Percentiles rank a stretch among this genome's conserved stretches.
Evolutionary conservation across 1,140 invertebrate species (phyloP).

Genomic region (Micrasema minimum): DNA sequence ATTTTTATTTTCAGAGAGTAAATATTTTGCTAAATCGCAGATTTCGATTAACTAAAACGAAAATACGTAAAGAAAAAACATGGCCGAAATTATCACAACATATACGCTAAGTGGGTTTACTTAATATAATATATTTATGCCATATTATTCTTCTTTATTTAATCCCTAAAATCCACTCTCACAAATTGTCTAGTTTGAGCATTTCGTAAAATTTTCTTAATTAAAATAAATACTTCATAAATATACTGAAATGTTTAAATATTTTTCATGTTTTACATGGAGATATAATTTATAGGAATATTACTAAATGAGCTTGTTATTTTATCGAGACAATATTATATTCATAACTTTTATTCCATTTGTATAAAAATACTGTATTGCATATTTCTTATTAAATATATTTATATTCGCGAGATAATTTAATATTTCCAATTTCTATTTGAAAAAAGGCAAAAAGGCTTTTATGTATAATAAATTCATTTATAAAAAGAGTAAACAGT

Average conservation of each 20-base stretch:
- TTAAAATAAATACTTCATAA: conserved; percentile 23
- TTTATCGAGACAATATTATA: background rate
- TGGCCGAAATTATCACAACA: conserved; percentile 45
- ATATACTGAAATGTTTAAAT: background rate
- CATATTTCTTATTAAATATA: no score
- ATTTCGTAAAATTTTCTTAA: conserved; percentile 11
- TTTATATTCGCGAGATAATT: no score
- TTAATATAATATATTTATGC: conserved; percentile 21
- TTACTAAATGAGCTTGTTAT: conserved; percentile 10
- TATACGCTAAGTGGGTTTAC: conserved; percentile 13
- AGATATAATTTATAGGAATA: conserved; percentile 5
- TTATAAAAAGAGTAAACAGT: background rate
- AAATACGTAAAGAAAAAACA: conserved; percentile 37
- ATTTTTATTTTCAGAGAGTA: conserved; percentile 18
- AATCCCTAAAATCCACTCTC: conserved; percentile 5
- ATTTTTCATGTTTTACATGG: conserved; percentile 22
- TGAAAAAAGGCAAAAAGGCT: no score
- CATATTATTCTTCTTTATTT: conserved; percentile 19
- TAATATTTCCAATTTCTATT: no score
- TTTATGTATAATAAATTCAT: no score
- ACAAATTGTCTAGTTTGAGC: conserved; percentile 30
- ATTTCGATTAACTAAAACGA: conserved; percentile 13
- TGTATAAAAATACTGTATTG: conserved; percentile 4
- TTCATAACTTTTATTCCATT: background rate
- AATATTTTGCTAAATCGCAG: conserved; percentile 36